These are phyloP conservation scores for Clarias macrocephalus DNA, from an alignment of 2,113 vertebrate species.

Conservation along the genomic window DNA sequence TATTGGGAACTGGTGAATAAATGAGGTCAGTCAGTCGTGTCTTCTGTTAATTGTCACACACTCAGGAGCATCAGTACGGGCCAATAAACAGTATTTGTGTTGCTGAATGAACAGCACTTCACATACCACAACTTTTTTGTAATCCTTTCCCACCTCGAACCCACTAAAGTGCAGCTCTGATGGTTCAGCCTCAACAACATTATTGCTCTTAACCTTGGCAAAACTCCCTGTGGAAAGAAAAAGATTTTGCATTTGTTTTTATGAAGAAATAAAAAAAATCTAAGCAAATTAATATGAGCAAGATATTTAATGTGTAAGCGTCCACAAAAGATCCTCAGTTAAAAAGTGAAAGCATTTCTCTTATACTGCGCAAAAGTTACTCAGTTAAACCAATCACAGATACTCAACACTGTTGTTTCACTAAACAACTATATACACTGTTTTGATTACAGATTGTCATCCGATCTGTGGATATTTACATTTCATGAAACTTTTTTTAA, in stretches of 20 bases:
- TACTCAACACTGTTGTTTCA: neutral
- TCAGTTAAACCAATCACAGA: neutral
- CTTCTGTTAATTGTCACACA: neutral
- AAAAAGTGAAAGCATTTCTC: neutral
- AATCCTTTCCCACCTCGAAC: conserved; percentile 79
- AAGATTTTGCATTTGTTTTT: neutral
- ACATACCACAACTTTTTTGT: conserved; percentile 78
- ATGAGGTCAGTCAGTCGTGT: neutral
- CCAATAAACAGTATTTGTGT: neutral
- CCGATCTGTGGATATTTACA: neutral
- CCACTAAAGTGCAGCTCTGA: conserved; percentile 87
- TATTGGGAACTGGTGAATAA: neutral
- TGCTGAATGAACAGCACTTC: neutral
- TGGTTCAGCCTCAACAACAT: conserved; percentile 79
- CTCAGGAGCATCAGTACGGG: neutral
- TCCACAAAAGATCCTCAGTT: neutral
- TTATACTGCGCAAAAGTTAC: neutral
- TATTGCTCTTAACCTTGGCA: conserved; percentile 74
- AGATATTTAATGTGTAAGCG: neutral
- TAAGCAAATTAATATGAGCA: neutral
- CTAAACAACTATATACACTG: neutral
- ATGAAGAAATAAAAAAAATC: neutral
- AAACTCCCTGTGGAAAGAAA: conserved; percentile 74
- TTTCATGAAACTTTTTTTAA: neutral
- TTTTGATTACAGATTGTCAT: neutral